Evolutionary conservation across 2,113 vertebrate genomes (phyloP).

Genomic region (Chaenogobius annularis): DNA sequence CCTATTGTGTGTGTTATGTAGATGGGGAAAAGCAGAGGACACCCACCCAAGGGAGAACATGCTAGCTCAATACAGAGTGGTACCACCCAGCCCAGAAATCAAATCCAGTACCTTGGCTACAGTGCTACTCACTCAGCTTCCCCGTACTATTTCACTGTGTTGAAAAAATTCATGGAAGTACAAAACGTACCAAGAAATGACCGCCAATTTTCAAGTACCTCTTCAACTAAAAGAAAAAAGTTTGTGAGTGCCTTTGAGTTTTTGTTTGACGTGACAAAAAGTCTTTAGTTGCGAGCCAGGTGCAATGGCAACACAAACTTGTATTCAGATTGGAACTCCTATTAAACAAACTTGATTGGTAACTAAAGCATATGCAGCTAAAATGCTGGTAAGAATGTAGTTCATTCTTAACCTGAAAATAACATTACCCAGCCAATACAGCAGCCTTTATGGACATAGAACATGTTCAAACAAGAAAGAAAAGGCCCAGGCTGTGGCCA

Average conservation of each 20-base stretch:
- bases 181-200: background rate
- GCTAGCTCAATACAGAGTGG: no score
- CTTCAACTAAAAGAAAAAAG: no score
- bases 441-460: background rate
- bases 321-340: background rate
- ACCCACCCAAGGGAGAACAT: no score
- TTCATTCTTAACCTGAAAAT: background rate
- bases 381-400: background rate
- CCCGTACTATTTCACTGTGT: background rate
- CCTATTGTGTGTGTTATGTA: no score
- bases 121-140: no score
- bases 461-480: slow-evolving; percentile 7
- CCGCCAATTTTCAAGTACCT: no score
- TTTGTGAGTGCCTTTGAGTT: no score
- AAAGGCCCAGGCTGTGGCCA: slow-evolving; percentile 1
- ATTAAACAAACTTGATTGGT: background rate
- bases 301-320: background rate
- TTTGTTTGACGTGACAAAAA: background rate
- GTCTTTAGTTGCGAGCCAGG: background rate
- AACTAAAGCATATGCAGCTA: background rate
- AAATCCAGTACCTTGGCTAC: no score
- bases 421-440: background rate
- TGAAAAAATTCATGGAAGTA: background rate
- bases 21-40: no score
- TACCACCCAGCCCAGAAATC: no score